Conservation (phyloP, 2,888 invertebrate genomes). For the Laothoe populi region DNA sequence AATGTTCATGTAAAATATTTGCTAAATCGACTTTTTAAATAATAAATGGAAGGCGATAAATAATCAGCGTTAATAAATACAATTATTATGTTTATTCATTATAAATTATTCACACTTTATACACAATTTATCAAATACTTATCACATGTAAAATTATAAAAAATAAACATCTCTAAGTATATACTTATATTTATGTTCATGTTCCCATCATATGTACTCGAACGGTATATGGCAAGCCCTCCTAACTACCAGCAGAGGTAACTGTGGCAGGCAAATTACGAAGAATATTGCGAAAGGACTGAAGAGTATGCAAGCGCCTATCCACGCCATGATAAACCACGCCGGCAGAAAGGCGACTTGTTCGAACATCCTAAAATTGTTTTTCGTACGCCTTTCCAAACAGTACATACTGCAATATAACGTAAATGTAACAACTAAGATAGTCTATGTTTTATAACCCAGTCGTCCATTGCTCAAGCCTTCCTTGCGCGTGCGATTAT, state of each 20-base stretch:
- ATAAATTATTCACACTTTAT: constrained; percentile 54
- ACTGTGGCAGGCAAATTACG: constrained; percentile 88
- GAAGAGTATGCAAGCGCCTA: constrained; percentile 86
- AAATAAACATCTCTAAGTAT: constrained; percentile 26
- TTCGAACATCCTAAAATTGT: constrained; percentile 61
- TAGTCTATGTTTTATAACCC: constrained; percentile 43
- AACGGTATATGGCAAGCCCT: constrained; percentile 88
- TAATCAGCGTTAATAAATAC: constrained; percentile 14
- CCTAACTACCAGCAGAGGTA: constrained; percentile 87
- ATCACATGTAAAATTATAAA: constrained; percentile 27
- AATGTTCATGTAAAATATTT: no score
- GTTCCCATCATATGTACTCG: constrained; percentile 82
- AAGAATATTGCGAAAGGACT: constrained; percentile 88
- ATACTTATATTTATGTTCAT: constrained; percentile 14
- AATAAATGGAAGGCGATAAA: neutral
- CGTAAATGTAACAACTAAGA: constrained; percentile 47
- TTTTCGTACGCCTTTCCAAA: constrained; percentile 48
- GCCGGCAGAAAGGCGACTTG: constrained; percentile 76
- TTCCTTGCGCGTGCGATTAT: constrained; percentile 60
- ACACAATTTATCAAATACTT: constrained; percentile 45
- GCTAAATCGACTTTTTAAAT: no score
- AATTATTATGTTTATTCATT: constrained; percentile 45
- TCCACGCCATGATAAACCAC: constrained; percentile 87
- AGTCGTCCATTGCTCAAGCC: constrained; percentile 47
- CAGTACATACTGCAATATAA: constrained; percentile 57